Percentiles rank a stretch among this genome's conserved stretches.
Conservation (phyloP, 2,888 invertebrate species). For the Gasteruption jaculator region DNA sequence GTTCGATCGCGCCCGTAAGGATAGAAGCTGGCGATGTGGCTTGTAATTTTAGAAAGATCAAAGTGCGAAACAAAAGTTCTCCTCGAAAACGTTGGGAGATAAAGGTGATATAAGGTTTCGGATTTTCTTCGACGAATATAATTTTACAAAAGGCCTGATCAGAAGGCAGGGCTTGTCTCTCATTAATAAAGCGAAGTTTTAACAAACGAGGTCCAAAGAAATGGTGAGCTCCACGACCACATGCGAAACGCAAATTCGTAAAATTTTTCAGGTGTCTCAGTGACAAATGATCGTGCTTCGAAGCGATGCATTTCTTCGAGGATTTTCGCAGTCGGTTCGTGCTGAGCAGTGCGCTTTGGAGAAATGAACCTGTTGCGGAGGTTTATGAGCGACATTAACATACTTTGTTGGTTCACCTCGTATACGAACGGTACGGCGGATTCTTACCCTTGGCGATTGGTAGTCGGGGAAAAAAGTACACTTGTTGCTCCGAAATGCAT, state of each 20-base stretch:
- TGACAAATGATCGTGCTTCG: constrained; percentile 38
- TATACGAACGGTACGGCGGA: constrained; percentile 5
- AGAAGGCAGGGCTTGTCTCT: constrained; percentile 21
- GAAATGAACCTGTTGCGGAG: constrained; percentile 49
- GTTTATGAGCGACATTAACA: constrained; percentile 48
- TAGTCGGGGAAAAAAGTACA: constrained; percentile 25
- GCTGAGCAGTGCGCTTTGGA: constrained; percentile 29
- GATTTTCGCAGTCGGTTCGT: constrained; percentile 36
- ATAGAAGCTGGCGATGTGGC: too few species aligned
- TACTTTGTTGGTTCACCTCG: constrained; percentile 37
- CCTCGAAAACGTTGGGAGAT: too few species aligned
- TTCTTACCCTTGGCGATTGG: constrained; percentile 17
- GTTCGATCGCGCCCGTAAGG: too few species aligned
- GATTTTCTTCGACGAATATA: too few species aligned
- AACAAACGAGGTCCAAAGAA: constrained; percentile 13
- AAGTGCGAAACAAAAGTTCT: too few species aligned
- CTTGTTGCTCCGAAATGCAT: constrained; percentile 33
- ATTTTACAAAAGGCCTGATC: too few species aligned
- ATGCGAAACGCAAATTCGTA: constrained; percentile 29
- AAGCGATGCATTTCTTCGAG: constrained; percentile 37
- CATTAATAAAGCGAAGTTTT: constrained; percentile 26
- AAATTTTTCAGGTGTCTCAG: constrained; percentile 37
- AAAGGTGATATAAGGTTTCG: too few species aligned
- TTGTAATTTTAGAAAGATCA: too few species aligned
- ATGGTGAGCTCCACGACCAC: constrained; percentile 25